Evolutionary conservation across 2,888 invertebrate genomes (phyloP), one percentile per base, ranked within the genome.

Genomic region (Noctua comes): DNA sequence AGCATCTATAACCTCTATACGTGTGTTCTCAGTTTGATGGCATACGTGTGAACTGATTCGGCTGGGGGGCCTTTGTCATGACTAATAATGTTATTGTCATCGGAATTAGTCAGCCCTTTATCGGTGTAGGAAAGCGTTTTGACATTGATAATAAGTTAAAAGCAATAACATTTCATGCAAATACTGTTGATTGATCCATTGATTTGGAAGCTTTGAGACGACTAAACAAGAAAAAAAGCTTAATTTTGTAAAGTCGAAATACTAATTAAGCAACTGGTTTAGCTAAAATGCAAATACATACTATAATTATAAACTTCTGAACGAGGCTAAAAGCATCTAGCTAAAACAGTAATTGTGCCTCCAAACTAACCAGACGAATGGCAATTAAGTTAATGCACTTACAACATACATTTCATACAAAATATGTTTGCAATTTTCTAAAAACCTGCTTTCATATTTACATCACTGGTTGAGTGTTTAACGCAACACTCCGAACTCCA

Each of bases 1-100:
- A 88, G 88, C 78, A 80, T 69, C 76, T 66, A 10, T 66, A 77
- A 85, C 88, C 88, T 86, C 71, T 79, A 66, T 88, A 88, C 87
- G 88, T 85, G 87, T 74, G 79, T 81, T 76, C 76, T 87, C 73
- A 70, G 77, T 79, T 88, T 88, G 80, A 88, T 84, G 74, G 80
- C 51, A 71, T 77, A 86, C 86, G 88, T 83, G 82, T 88, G 80
- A 78, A 86, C 80, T 77, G 70, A 83, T 76, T 87, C 76, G 70
- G 76, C 54, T 80, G 82, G 87, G 82, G 84, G 88, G 87, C 79
- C 78, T 75, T 77, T 77, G 68, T 68, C 77, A 71, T 83, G 64
- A 87, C 59, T 72, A 68, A 70, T 76, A 74, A 73, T 16, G 48
- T 36, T 68, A 68, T 65, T 76, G 76, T 73, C 66, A 68, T 76